Percentiles rank a stretch among this genome's conserved stretches.
These are phyloP conservation scores for Muntiacus reevesi DNA, from an alignment of 2,113 vertebrate genomes.

Conservation along the genomic window DNA sequence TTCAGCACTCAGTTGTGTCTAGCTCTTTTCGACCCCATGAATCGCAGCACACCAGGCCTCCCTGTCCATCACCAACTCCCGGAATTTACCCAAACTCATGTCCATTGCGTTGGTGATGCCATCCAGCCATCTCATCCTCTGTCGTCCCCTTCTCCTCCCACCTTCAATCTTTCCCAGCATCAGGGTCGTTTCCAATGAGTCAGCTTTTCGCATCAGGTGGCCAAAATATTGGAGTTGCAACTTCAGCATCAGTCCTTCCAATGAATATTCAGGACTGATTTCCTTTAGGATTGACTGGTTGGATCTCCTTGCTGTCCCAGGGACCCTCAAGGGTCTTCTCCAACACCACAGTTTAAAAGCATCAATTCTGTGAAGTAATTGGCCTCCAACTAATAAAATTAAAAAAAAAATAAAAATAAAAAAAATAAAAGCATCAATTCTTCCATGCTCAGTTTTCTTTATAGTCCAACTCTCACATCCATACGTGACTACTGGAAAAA, in stretches of 20 bases:
- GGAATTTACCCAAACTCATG: neutral
- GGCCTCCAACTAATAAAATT: no score
- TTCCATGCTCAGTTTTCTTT: neutral
- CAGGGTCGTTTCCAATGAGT: neutral
- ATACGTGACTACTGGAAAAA: neutral
- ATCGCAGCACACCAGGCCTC: neutral
- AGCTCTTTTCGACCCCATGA: neutral
- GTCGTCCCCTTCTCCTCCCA: neutral
- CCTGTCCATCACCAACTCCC: neutral
- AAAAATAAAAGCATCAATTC: neutral
- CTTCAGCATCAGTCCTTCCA: neutral
- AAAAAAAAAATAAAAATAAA: no score
- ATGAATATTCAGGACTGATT: neutral
- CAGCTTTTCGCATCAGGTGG: neutral
- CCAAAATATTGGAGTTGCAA: neutral
- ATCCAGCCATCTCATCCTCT: neutral
- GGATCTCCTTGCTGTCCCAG: neutral
- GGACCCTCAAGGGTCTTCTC: neutral
- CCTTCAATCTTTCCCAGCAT: neutral
- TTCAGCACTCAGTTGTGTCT: neutral
- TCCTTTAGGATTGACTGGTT: neutral
- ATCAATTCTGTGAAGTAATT: neutral
- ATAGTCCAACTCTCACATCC: neutral
- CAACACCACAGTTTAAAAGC: neutral
- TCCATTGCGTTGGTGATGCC: neutral